Evolutionary conservation across 2,888 invertebrate species (phyloP), one percentile per base, ranked within the genome.

Genomic region (Caenorhabditis uteleia): DNA sequence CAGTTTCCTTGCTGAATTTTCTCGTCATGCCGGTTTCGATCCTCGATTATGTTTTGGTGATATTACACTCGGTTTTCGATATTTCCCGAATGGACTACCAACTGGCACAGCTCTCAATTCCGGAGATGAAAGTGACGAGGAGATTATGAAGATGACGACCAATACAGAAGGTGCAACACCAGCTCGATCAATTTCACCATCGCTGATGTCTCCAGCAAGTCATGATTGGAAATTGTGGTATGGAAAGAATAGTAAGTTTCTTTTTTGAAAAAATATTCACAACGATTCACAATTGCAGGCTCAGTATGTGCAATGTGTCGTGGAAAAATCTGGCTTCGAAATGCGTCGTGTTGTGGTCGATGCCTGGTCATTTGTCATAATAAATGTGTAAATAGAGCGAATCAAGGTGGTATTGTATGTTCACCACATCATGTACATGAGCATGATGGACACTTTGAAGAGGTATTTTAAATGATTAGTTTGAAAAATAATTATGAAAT

Each of bases 331-430:
- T 95, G 95, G 95, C 86, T 95, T 65, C 95, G 95, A 85, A 93
- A 93, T 80, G 95, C 93, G 3, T 91, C 92, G 79, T 91, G 92
- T 82, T 95, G 95, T 85, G 88, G 89, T 49, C 89, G 90, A 68
- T 95, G 95, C 83, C 89, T 89, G 0, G 89, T 94, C 87, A 91
- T 92, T 74, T 94, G 94, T 83, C 95, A 95, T 85, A 95, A 94
- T 85, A 95, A 95, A 84, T 95, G 95, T 85, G 90, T 92, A 4
- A 55, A 54, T 14, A 77, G 75, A 44, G 77, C 73, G 1, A 73
- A 75, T 33, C 50, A 42, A 20, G 54, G 53, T n/a, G 61, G 60
- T 21, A 68, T 61, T 44, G 57, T 55, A 1, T 61, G 61, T 38
- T 36, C 67, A 3, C 50, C 62, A 2, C 51, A 49, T 14, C 59